phyloP scores from a whole-genome alignment of 1,140 invertebrate genomes.

The Chrysoperla carnea region DNA sequence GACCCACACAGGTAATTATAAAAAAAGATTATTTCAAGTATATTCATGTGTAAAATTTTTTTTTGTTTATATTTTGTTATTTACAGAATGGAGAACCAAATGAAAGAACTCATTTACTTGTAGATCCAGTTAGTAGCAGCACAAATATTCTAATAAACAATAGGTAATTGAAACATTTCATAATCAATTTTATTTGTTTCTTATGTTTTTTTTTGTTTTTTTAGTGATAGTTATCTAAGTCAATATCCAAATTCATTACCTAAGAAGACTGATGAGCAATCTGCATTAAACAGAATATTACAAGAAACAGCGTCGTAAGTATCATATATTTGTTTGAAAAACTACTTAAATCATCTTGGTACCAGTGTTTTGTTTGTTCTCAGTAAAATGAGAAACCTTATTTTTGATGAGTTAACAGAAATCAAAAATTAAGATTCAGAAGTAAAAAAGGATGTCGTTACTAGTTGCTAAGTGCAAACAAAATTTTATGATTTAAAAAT shows the following conservation, averaged over 20 bases:
- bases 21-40: conserved; percentile 2
- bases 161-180: conserved; percentile 21
- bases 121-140: conserved; percentile 48
- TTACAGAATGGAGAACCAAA: conserved; percentile 35
- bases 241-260: conserved; percentile 43
- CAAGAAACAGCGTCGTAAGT: conserved; percentile 77
- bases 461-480: no score
- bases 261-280: conserved; percentile 74
- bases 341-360: neutral
- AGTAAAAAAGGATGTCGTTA: no score
- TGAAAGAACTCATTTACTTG: conserved; percentile 47
- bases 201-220: conserved; percentile 8
- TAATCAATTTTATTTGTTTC: neutral
- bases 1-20: conserved; percentile 16
- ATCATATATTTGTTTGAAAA: neutral
- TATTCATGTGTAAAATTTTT: conserved; percentile 1
- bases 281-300: conserved; percentile 67
- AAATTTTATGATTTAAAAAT: no score
- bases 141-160: conserved; percentile 37
- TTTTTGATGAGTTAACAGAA: no score
- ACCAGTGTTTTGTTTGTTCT: neutral
- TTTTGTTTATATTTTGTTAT: conserved; percentile 1
- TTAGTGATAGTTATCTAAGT: conserved; percentile 42
- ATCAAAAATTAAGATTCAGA: conserved; percentile 1
- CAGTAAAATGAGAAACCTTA: no score